Conservation (phyloP, 1,140 invertebrate genomes). For the Chelonus insularis region DNA sequence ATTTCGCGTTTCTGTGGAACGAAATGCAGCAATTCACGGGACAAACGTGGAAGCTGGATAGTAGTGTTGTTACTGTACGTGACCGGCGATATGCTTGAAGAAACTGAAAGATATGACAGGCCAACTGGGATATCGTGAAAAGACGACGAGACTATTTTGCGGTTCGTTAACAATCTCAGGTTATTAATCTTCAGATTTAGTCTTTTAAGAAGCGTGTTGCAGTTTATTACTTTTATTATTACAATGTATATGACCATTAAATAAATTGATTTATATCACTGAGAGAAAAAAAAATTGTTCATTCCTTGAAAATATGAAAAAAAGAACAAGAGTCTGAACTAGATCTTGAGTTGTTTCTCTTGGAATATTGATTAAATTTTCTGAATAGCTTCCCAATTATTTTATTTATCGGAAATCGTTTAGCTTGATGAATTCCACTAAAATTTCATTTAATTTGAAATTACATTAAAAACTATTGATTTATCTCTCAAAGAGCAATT, state of each 20-base stretch:
- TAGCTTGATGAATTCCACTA: too few relatives aligned
- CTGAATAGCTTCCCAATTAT: too few relatives aligned
- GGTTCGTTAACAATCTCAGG: constrained; percentile 28
- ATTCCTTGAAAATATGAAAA: too few relatives aligned
- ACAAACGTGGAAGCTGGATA: constrained; percentile 20
- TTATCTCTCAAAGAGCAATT: too few relatives aligned
- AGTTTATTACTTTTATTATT: constrained; percentile 8
- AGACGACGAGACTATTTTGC: constrained; percentile 25
- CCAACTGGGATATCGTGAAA: constrained; percentile 23
- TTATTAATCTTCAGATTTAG: constrained; percentile 24
- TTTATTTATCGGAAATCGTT: too few relatives aligned
- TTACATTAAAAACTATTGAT: too few relatives aligned
- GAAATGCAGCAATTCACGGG: constrained; percentile 3
- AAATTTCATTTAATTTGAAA: too few relatives aligned
- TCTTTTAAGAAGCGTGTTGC: constrained; percentile 4
- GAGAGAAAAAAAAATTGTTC: too few relatives aligned
- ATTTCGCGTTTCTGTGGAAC: constrained; percentile 6
- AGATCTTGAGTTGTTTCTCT: too few relatives aligned
- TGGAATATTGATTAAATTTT: too few relatives aligned
- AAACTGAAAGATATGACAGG: constrained; percentile 15
- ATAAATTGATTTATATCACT: too few relatives aligned
- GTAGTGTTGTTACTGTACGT: constrained; percentile 16
- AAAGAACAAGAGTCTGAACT: too few relatives aligned
- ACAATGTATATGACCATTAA: constrained; percentile 6
- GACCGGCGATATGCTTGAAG: constrained; percentile 23